Evolutionary conservation across 2,797 vertebrate species (phyloP).

Genomic region (Lindbergichthys nudifrons): DNA sequence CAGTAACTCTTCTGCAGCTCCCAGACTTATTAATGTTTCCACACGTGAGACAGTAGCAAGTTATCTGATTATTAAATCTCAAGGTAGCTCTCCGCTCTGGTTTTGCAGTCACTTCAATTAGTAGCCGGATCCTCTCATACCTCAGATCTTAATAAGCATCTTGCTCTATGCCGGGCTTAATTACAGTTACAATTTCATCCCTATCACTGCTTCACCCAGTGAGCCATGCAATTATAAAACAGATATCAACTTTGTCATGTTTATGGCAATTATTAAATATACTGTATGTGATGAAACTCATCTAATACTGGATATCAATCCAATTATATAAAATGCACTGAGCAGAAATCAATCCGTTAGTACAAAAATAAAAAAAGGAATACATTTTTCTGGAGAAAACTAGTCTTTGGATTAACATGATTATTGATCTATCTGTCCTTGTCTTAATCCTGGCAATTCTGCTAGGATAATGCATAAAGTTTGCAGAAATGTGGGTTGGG

Average conservation of each 20-base stretch:
- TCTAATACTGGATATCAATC: constrained; percentile 10
- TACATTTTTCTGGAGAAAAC: not conserved
- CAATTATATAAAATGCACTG: not conserved
- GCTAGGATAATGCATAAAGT: no score
- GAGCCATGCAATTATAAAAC: constrained; percentile 46
- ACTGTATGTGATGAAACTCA: not conserved
- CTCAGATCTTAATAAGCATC: constrained; percentile 81
- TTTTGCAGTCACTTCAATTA: constrained; percentile 70
- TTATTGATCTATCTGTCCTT: no score
- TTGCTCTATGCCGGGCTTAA: constrained; percentile 63
- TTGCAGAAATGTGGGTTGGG: no score
- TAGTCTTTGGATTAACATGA: not conserved
- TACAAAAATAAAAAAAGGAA: not conserved
- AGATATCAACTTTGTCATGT: constrained; percentile 32
- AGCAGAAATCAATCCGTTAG: not conserved
- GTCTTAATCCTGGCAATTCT: no score
- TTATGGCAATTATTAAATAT: constrained; percentile 30
- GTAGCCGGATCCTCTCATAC: constrained; percentile 40
- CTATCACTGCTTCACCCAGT: constrained; percentile 22
- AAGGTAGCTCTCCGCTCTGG: constrained; percentile 62
- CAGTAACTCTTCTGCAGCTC: constrained; percentile 27
- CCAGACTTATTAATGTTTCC: constrained; percentile 45
- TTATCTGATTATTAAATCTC: constrained; percentile 77
- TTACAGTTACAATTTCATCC: constrained; percentile 67
- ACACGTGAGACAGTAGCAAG: constrained; percentile 36